Conservation (phyloP, 2,113 vertebrate genomes). For the Macroglossus sobrinus region DNA sequence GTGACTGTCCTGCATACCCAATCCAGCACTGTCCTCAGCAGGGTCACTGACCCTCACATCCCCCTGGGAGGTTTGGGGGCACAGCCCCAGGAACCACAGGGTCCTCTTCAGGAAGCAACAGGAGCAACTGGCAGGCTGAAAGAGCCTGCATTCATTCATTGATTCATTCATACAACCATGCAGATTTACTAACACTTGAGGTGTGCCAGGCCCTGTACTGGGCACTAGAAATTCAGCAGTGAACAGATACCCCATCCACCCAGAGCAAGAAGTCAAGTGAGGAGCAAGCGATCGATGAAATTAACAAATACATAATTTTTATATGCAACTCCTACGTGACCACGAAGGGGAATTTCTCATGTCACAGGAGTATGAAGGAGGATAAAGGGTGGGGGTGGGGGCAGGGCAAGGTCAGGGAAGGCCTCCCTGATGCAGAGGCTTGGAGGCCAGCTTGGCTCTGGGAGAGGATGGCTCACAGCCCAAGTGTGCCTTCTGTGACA, state of each 20-base stretch:
- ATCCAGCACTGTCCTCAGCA: background rate
- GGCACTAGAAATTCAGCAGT: background rate
- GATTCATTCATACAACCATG: background rate
- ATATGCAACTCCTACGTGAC: background rate
- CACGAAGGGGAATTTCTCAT: background rate
- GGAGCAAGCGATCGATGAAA: background rate
- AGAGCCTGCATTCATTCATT: background rate
- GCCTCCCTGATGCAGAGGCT: background rate
- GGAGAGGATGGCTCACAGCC: background rate
- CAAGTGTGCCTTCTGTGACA: background rate
- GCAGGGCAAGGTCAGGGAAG: background rate
- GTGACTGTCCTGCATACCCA: background rate
- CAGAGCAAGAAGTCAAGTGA: background rate
- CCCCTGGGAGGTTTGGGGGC: background rate
- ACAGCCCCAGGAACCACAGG: background rate
- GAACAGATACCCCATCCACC: background rate
- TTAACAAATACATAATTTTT: background rate
- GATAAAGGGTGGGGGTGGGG: background rate
- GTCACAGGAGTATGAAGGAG: background rate
- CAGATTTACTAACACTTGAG: background rate
- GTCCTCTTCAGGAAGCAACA: background rate
- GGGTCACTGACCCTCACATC: background rate
- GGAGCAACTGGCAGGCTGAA: background rate
- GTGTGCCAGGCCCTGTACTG: background rate
- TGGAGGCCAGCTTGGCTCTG: background rate